Evolutionary conservation across 2,113 vertebrate species (phyloP).

Genomic region (Ptilonorhynchus violaceus): DNA sequence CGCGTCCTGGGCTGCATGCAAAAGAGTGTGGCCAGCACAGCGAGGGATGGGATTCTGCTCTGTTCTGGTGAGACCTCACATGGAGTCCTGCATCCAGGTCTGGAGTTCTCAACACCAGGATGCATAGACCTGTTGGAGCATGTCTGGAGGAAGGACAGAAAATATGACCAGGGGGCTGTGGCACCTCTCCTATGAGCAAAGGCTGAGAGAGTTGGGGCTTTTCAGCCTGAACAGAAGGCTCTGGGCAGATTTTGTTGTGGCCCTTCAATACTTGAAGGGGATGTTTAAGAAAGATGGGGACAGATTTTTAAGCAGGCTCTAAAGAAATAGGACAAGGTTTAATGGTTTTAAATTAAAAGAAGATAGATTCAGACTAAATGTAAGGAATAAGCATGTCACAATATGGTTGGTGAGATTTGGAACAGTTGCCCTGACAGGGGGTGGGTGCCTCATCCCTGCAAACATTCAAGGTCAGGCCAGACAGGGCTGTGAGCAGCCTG

Average conservation of each 20-base stretch:
- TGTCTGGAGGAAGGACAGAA: rapidly evolving
- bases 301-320: not conserved
- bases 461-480: not conserved
- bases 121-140: rapidly evolving
- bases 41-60: rapidly evolving
- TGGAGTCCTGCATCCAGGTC: not conserved
- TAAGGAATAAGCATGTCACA: not conserved
- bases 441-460: not conserved
- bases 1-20: not conserved
- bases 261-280: not conserved
- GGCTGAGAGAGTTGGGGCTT: not conserved
- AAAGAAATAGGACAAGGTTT: not conserved
- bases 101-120: not conserved
- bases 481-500: not conserved
- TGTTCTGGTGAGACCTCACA: rapidly evolving
- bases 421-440: not conserved
- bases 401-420: rapidly evolving
- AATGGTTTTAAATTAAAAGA: not conserved
- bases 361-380: not conserved
- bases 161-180: not conserved
- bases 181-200: not conserved
- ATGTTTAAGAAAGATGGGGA: not conserved
- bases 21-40: not conserved
- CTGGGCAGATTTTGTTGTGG: rapidly evolving
- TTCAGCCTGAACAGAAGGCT: not conserved